Conservation (phyloP, 1,140 invertebrate genomes). For the Aphis craccivora region DNA sequence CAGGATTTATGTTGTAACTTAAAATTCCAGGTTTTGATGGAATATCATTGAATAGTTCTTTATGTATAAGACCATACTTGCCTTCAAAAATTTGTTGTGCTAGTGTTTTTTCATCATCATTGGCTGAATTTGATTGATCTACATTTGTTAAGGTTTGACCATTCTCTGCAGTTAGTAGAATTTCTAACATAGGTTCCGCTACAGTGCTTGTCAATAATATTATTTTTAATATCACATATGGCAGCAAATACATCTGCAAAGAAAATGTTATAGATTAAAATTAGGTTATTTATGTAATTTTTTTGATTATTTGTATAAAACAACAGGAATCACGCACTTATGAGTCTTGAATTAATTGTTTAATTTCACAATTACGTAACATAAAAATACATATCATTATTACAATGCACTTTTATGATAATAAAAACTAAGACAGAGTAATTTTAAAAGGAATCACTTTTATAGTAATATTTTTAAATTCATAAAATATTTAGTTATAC, state of each 20-base stretch:
- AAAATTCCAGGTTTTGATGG: constrained; percentile 79
- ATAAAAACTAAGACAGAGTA: neutral
- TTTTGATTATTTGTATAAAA: constrained; percentile 44
- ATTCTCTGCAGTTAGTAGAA: constrained; percentile 32
- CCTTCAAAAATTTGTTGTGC: constrained; percentile 86
- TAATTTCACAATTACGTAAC: neutral
- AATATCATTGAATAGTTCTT: constrained; percentile 75
- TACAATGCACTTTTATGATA: constrained; percentile 31
- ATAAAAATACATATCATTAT: constrained; percentile 44
- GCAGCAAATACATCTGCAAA: constrained; percentile 55
- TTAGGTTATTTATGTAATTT: constrained; percentile 45
- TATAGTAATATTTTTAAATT: neutral
- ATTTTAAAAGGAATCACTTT: neutral
- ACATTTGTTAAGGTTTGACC: constrained; percentile 56
- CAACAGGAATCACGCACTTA: constrained; percentile 53
- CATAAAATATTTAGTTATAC: neutral
- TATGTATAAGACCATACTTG: constrained; percentile 87
- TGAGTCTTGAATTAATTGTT: constrained; percentile 56
- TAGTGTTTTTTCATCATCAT: constrained; percentile 81
- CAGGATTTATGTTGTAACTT: constrained; percentile 79
- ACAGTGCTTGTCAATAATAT: constrained; percentile 25
- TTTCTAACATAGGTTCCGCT: constrained; percentile 44
- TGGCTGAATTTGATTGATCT: constrained; percentile 64
- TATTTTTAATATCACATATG: constrained; percentile 57
- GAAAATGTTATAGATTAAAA: constrained; percentile 49